A percentile compares a stretch with the other conserved stretches of the same genome.
phyloP scores from a whole-genome alignment of 53 echinoderm and acorn worm genomes.

The Astropecten irregularis region DNA sequence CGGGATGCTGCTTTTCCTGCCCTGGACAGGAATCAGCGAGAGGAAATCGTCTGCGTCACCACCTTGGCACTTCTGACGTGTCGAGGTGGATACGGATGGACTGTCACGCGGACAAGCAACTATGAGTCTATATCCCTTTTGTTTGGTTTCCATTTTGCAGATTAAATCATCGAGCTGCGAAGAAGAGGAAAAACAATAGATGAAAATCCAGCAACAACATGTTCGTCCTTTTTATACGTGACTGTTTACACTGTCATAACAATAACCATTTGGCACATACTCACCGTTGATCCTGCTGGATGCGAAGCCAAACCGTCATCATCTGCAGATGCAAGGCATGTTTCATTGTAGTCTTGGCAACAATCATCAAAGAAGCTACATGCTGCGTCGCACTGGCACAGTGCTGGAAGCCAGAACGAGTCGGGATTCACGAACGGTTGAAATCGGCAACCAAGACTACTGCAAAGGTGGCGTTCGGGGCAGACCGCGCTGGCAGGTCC shows the following conservation, averaged over 20 bases:
- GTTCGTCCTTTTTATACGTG: background rate
- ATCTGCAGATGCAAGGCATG: background rate
- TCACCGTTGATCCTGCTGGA: background rate
- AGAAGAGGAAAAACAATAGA: background rate
- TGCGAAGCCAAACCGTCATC: background rate
- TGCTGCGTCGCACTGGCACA: constrained; percentile 32
- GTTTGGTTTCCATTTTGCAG: background rate
- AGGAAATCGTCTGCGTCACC: background rate
- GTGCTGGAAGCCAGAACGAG: background rate
- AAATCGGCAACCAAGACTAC: constrained; percentile 32
- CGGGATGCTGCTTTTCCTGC: background rate
- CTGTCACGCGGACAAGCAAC: background rate
- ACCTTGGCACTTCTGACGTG: background rate
- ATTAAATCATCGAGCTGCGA: constrained; percentile 14
- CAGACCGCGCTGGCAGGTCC: too few relatives aligned
- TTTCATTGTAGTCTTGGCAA: constrained; percentile 20
- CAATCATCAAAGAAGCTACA: constrained; percentile 33
- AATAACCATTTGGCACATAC: background rate
- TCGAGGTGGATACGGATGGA: background rate
- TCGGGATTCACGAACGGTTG: background rate
- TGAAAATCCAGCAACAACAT: too few relatives aligned
- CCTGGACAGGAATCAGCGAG: constrained; percentile 5
- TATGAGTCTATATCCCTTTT: constrained; percentile 4
- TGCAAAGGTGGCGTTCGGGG: constrained; percentile 33
- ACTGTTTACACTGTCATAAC: background rate